Conservation (phyloP, 2,113 vertebrate genomes). For the Excalfactoria chinensis region DNA sequence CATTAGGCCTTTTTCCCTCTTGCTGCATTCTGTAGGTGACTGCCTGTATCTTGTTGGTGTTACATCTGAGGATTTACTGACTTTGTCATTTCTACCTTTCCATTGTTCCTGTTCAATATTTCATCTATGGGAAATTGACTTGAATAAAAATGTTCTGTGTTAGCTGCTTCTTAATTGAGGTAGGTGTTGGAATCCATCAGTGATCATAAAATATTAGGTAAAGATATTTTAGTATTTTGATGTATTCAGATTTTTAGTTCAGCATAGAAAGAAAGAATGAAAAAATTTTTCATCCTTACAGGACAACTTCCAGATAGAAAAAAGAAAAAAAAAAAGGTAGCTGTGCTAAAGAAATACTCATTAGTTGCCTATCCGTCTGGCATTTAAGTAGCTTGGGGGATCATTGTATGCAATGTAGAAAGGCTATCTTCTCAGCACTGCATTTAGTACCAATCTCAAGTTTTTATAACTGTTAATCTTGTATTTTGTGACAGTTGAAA, state of each 20-base stretch:
- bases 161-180: conserved; percentile 30
- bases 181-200: not conserved
- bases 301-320: not conserved
- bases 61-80: not conserved
- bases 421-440: not conserved
- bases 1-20: not conserved
- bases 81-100: not conserved
- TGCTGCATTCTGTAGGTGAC: not conserved
- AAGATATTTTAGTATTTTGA: conserved; percentile 1
- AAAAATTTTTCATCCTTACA: conserved; percentile 6
- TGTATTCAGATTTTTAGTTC: not conserved
- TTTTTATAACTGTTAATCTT: conserved; percentile 22
- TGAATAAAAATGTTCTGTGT: not conserved
- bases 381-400: conserved; percentile 24
- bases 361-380: conserved; percentile 1
- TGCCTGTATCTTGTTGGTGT: not conserved
- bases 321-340: not conserved
- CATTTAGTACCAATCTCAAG: not conserved
- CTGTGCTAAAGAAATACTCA: not conserved
- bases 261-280: conserved; percentile 8
- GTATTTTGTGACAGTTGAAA: conserved; percentile 33
- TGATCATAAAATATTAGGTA: conserved; percentile 5
- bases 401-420: not conserved
- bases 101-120: not conserved
- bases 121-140: not conserved